phyloP scores from a whole-genome alignment of 2,113 vertebrate species.

The Spilogale gracilis region DNA sequence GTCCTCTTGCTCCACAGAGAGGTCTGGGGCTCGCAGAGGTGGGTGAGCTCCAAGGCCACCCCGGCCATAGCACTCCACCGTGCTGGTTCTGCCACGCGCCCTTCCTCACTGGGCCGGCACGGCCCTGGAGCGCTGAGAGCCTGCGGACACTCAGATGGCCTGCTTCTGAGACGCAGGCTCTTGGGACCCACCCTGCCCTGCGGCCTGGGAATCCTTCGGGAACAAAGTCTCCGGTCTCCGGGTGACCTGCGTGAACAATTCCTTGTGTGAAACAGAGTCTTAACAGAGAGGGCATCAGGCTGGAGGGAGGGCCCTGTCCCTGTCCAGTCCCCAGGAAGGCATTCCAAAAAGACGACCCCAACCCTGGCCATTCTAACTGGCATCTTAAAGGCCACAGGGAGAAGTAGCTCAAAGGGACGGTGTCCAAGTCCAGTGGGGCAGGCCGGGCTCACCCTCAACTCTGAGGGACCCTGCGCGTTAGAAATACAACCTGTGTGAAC shows the following conservation, averaged over 20 bases:
- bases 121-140: too few relatives aligned
- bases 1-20: not conserved
- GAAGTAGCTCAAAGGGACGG: not conserved
- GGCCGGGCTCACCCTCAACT: not conserved
- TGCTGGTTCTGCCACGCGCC: not conserved
- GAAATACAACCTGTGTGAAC: not conserved
- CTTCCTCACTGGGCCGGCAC: not conserved
- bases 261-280: not conserved
- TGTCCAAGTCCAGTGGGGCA: not conserved
- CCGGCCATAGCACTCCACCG: not conserved
- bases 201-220: not conserved
- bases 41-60: not conserved
- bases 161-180: not conserved
- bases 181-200: not conserved
- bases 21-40: not conserved
- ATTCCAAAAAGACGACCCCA: not conserved
- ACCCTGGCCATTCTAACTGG: not conserved
- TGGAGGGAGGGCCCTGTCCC: not conserved
- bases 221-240: not conserved
- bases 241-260: not conserved
- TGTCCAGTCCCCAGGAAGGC: not conserved
- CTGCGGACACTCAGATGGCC: not conserved
- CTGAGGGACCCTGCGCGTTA: accelerated
- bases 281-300: too few relatives aligned
- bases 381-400: not conserved